Conservation (phyloP, 2,888 invertebrate species). For the Harpalus rubripes region DNA sequence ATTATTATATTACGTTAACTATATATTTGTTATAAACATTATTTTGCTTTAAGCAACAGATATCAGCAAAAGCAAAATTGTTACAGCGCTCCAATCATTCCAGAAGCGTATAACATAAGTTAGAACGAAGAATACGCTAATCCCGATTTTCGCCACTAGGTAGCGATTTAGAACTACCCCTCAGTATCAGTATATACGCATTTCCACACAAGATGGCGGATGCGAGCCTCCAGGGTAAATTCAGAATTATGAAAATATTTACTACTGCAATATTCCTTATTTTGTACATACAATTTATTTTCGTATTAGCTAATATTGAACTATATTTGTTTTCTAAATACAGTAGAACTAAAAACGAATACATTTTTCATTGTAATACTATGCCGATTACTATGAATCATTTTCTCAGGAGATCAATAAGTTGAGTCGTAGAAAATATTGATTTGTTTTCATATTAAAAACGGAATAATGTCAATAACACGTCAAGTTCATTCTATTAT, state of each 20-base stretch:
- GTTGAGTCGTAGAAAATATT: slow-evolving; percentile 26
- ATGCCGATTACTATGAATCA: slow-evolving; percentile 5
- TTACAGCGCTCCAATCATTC: background rate
- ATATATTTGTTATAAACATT: background rate
- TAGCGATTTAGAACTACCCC: background rate
- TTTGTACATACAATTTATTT: slow-evolving; percentile 13
- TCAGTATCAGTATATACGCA: background rate
- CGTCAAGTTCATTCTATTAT: background rate
- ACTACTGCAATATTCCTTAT: background rate
- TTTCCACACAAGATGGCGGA: slow-evolving; percentile 6
- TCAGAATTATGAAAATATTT: background rate
- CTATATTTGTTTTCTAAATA: background rate
- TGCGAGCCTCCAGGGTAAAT: background rate
- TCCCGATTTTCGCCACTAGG: background rate
- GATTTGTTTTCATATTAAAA: slow-evolving; percentile 49
- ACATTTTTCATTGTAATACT: slow-evolving; percentile 15
- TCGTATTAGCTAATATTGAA: background rate
- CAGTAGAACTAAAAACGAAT: background rate
- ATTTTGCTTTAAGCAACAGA: background rate
- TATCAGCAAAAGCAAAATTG: background rate
- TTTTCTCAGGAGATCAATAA: slow-evolving; percentile 23
- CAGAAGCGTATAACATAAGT: background rate
- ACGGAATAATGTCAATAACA: slow-evolving; percentile 36
- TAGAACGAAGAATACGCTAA: background rate
- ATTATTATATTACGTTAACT: background rate